Percentiles rank a stretch among this genome's conserved stretches.
phyloP scores from a whole-genome alignment of 2,888 invertebrate species.

The Andricus quercusramuli region DNA sequence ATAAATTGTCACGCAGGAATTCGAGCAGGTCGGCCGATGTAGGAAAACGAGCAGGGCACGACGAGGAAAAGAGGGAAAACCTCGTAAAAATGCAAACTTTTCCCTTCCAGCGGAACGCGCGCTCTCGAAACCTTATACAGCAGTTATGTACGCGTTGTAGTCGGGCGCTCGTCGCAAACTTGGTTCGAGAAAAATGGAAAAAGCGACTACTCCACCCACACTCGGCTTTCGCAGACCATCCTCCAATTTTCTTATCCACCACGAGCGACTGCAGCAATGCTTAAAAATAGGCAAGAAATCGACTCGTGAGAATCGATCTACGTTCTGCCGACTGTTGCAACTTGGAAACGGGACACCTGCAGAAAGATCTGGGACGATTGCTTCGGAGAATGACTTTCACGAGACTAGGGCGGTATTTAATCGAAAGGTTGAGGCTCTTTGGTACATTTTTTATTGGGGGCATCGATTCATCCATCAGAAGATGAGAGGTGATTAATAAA shows the following conservation, averaged over 20 bases:
- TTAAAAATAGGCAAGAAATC: constrained; percentile 39
- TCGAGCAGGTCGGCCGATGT: constrained; percentile 61
- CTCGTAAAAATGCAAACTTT: constrained; percentile 74
- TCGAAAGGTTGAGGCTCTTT: not conserved
- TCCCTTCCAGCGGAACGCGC: constrained; percentile 46
- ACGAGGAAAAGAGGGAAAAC: constrained; percentile 46
- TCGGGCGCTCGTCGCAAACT: constrained; percentile 26
- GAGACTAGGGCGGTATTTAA: not conserved
- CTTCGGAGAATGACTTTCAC: not conserved
- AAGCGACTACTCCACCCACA: not conserved
- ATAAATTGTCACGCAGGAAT: constrained; percentile 72
- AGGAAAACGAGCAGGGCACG: constrained; percentile 58
- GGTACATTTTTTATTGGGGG: not conserved
- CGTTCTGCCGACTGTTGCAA: not conserved
- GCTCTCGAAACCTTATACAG: constrained; percentile 44
- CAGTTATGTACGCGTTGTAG: constrained; percentile 39
- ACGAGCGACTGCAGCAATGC: not conserved
- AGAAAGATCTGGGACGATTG: not conserved
- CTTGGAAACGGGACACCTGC: not conserved
- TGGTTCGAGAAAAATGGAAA: constrained; percentile 27
- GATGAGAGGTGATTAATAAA: not conserved
- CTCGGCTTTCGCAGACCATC: constrained; percentile 1
- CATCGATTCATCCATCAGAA: not conserved
- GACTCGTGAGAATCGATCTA: constrained; percentile 9
- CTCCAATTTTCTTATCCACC: constrained; percentile 30